Conservation (phyloP, 2,797 vertebrate genomes). For the Sebastiscus albofasciatus region DNA sequence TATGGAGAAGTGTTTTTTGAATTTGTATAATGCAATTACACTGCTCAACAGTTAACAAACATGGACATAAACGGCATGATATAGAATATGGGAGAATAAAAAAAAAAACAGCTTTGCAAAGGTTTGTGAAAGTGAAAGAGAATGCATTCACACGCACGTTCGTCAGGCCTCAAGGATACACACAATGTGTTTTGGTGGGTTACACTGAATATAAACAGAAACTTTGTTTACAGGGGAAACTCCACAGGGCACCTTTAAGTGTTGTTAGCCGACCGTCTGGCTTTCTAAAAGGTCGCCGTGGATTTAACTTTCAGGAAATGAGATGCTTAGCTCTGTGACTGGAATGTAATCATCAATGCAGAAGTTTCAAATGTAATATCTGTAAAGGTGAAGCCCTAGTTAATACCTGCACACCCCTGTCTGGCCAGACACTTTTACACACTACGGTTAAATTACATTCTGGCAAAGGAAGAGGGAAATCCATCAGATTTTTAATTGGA, state of each 20-base stretch:
- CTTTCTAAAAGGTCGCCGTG: background rate
- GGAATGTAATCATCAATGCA: background rate
- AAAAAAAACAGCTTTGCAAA: background rate
- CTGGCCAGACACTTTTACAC: background rate
- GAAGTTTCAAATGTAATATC: background rate
- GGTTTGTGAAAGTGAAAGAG: background rate
- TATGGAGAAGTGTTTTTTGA: background rate
- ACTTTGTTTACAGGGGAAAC: background rate
- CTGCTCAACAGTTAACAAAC: background rate
- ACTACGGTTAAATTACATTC: background rate
- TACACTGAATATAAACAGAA: background rate
- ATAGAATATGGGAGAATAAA: background rate
- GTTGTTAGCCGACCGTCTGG: background rate
- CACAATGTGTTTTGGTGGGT: background rate
- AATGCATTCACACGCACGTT: background rate
- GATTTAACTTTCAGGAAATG: background rate
- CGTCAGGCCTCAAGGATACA: background rate
- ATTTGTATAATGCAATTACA: background rate
- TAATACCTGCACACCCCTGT: background rate
- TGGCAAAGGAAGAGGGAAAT: background rate
- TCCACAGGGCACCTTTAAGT: background rate
- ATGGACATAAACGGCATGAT: background rate
- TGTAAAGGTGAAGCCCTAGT: background rate
- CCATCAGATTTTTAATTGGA: background rate
- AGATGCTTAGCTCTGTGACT: background rate